These are phyloP conservation scores for Ficedula albicollis DNA, from an alignment of 2,797 vertebrate genomes.

Conservation along the genomic window DNA sequence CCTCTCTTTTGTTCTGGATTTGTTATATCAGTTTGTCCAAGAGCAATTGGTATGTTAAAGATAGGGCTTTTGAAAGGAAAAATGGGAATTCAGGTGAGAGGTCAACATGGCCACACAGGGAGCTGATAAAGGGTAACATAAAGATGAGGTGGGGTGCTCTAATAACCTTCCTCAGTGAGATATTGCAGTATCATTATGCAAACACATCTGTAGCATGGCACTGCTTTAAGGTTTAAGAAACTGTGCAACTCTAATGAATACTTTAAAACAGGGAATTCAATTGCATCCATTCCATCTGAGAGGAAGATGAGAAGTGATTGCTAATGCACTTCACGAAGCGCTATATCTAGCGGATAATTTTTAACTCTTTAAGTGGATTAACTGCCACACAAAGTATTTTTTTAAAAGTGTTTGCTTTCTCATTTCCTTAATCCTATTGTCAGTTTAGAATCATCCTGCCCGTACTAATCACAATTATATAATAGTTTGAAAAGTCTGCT, in stretches of 20 bases:
- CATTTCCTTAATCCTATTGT: background rate
- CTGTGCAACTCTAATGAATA: constrained; percentile 41
- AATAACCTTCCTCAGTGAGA: background rate
- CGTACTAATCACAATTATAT: background rate
- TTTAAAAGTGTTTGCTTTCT: background rate
- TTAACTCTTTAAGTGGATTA: constrained; percentile 38
- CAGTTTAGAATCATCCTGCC: background rate
- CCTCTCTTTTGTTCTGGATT: background rate
- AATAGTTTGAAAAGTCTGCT: background rate
- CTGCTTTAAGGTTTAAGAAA: constrained; percentile 19
- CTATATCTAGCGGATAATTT: background rate
- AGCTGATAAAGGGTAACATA: background rate
- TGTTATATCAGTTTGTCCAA: constrained; percentile 22
- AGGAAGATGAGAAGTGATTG: constrained; percentile 33
- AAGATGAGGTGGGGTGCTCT: background rate
- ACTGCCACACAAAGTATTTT: background rate
- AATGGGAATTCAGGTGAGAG: constrained; percentile 58
- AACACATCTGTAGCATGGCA: background rate
- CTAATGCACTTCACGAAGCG: constrained; percentile 14
- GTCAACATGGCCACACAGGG: constrained; percentile 31
- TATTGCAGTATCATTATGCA: constrained; percentile 38
- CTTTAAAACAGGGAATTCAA: constrained; percentile 50
- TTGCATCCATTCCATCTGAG: background rate
- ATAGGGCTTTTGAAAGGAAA: constrained; percentile 20
- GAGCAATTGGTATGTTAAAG: background rate